Conservation (phyloP, 2,888 invertebrate species). For the Tipula confusa region DNA sequence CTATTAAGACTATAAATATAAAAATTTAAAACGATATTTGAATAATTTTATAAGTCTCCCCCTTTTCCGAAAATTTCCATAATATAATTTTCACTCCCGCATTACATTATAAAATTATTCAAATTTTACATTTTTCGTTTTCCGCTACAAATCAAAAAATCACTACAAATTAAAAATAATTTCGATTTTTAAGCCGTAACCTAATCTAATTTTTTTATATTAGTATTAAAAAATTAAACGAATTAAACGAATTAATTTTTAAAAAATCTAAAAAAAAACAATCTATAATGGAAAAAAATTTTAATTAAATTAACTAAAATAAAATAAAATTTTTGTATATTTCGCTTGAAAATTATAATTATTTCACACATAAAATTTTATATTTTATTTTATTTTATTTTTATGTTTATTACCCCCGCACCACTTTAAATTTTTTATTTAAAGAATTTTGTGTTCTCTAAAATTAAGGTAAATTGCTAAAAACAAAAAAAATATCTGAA, state of each 20-base stretch:
- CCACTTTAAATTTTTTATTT: background rate
- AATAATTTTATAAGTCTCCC: background rate
- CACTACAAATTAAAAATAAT: background rate
- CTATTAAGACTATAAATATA: background rate
- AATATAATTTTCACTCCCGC: background rate
- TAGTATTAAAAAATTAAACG: background rate
- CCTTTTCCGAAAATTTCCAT: background rate
- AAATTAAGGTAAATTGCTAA: background rate
- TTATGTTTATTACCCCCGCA: background rate
- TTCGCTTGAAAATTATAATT: background rate
- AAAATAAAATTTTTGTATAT: background rate
- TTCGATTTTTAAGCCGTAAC: background rate
- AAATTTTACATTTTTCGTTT: background rate
- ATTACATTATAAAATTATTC: background rate
- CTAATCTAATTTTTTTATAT: background rate
- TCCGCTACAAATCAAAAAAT: background rate
- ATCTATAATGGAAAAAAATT: background rate
- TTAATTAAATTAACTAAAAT: background rate
- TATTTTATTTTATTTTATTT: background rate
- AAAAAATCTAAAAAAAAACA: background rate
- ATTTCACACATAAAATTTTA: background rate
- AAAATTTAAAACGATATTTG: background rate
- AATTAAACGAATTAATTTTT: too few relatives aligned
- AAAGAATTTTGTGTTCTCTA: background rate
- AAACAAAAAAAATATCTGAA: slow-evolving; percentile 13